These are phyloP conservation scores for Engraulis encrasicolus DNA, from an alignment of 2,113 vertebrate genomes.

Conservation along the genomic window DNA sequence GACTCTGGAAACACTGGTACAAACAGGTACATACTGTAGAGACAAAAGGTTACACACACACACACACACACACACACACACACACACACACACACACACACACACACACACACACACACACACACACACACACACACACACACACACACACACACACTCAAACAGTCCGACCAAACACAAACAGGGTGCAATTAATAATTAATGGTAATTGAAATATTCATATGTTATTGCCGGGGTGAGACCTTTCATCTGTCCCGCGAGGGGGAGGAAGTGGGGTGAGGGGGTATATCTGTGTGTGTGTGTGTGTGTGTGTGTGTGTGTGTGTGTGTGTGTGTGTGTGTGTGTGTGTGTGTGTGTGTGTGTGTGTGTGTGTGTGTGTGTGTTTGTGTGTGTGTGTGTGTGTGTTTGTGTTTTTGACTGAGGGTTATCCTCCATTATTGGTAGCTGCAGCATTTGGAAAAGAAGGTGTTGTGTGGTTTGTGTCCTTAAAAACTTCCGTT, in stretches of 20 bases:
- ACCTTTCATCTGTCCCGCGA: slow-evolving; percentile 74
- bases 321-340: slow-evolving; percentile 53
- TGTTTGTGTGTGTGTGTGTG: neutral
- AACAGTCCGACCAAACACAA: slow-evolving; percentile 29
- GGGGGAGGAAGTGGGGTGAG: slow-evolving; percentile 65
- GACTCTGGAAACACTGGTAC: slow-evolving; percentile 17
- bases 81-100: slow-evolving; percentile 19
- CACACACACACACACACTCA: neutral
- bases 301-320: slow-evolving; percentile 58
- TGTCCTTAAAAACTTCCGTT: no score
- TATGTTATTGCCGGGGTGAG: slow-evolving; percentile 80
- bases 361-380: neutral
- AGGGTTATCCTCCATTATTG: no score
- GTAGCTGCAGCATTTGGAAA: no score
- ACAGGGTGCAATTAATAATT: slow-evolving; percentile 77
- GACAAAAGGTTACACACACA: slow-evolving; percentile 60
- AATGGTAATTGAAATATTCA: slow-evolving; percentile 86
- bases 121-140: slow-evolving; percentile 34
- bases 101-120: neutral
- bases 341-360: slow-evolving; percentile 51
- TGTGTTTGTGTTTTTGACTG: neutral
- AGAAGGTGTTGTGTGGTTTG: no score
- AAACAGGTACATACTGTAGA: slow-evolving; percentile 59
- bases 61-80: slow-evolving; percentile 59
- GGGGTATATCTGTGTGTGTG: slow-evolving; percentile 48